A percentile compares a stretch with the other conserved stretches of the same genome.
Conservation (phyloP, 2,888 invertebrate genomes). For the Ormyrus nitidulus region DNA sequence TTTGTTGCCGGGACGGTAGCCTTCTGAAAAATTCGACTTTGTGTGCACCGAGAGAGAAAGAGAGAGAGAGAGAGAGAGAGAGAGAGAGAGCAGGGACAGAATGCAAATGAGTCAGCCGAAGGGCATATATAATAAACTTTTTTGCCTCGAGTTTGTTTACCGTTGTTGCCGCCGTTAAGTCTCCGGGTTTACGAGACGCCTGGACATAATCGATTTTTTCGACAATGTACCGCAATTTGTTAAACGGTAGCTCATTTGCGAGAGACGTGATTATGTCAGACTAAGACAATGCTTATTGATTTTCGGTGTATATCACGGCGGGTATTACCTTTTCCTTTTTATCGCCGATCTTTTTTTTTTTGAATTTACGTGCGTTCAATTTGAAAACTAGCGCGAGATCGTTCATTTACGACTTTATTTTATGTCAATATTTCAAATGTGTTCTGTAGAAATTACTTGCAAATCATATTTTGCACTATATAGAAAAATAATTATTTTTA, state of each 20-base stretch:
- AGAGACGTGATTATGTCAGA: conserved; percentile 12
- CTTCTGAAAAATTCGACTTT: conserved; percentile 40
- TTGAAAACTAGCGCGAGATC: too few species aligned
- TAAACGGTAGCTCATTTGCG: conserved; percentile 31
- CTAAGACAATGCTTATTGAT: conserved; percentile 19
- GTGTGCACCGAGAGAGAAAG: conserved; percentile 3
- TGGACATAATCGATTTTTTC: conserved; percentile 53
- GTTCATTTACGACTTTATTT: too few species aligned
- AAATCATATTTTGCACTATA: too few species aligned
- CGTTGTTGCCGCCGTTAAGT: conserved; percentile 49
- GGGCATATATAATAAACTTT: conserved; percentile 47
- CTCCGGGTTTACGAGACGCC: conserved; percentile 46
- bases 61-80: too few species aligned
- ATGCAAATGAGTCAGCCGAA: conserved; percentile 52
- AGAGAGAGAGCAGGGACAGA: conserved; percentile 21
- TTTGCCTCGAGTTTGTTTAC: conserved; percentile 48
- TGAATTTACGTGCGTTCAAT: too few species aligned
- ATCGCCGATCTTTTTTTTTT: too few species aligned
- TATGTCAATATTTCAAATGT: too few species aligned
- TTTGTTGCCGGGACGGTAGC: neutral
- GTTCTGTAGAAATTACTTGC: too few species aligned
- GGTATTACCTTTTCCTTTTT: too few species aligned
- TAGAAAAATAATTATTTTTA: too few species aligned
- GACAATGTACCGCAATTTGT: conserved; percentile 46
- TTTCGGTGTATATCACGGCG: conserved; percentile 2